Conservation (phyloP, 2,797 vertebrate genomes). For the Ptychadena robeensis region DNA sequence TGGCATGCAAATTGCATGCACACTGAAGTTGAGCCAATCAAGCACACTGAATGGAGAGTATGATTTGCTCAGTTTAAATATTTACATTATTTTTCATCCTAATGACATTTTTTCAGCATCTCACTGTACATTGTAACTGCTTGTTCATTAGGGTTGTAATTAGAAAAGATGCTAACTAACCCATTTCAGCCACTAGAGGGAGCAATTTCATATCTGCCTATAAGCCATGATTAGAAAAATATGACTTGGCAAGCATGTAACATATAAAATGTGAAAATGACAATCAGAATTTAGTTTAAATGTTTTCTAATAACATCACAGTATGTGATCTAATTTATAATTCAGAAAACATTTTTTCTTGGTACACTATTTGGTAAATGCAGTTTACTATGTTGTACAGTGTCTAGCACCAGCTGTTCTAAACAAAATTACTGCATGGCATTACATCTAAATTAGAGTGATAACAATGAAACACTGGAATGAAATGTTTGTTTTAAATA, state of each 20-base stretch:
- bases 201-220: background rate
- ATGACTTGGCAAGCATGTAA: background rate
- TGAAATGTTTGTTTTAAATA: slow-evolving; percentile 62
- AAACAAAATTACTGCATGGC: slow-evolving; percentile 47
- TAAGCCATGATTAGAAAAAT: too few species aligned
- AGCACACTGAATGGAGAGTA: too few species aligned
- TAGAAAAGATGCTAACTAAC: too few species aligned
- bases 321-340: background rate
- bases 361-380: slow-evolving; percentile 10
- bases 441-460: slow-evolving; percentile 51
- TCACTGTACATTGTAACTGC: too few species aligned
- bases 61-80: too few species aligned
- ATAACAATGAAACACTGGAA: slow-evolving; percentile 57
- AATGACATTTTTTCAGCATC: too few species aligned
- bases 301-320: background rate
- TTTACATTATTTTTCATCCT: too few species aligned
- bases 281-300: background rate
- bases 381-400: slow-evolving; percentile 34
- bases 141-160: too few species aligned
- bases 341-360: background rate
- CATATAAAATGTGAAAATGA: background rate
- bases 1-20: too few species aligned
- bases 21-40: too few species aligned
- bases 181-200: too few species aligned
- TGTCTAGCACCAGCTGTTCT: slow-evolving; percentile 51